These are phyloP conservation scores for Steinernema hermaphroditum DNA, from an alignment of 2,888 invertebrate genomes.

Conservation along the genomic window DNA sequence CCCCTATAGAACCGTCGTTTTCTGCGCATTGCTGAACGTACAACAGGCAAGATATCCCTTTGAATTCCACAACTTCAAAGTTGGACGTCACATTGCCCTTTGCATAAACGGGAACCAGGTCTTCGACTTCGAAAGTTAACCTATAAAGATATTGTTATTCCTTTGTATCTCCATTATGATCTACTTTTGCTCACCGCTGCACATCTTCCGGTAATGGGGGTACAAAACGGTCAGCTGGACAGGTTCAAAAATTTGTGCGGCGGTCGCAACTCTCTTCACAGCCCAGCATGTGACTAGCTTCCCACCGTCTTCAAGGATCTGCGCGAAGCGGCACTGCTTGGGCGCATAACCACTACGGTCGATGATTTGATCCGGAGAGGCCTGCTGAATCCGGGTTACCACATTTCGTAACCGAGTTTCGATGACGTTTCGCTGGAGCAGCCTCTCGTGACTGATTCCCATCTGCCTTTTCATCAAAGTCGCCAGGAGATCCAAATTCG, in stretches of 20 bases:
- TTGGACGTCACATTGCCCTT: not conserved
- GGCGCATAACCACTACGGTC: constrained; percentile 34
- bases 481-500: not conserved
- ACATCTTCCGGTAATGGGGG: not conserved
- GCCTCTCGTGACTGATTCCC: not conserved
- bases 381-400: not conserved
- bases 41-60: not conserved
- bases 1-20: not conserved
- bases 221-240: not conserved
- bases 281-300: constrained; percentile 49
- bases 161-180: not conserved
- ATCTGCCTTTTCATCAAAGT: not conserved
- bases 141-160: not conserved
- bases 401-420: not conserved
- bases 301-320: constrained; percentile 47
- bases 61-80: not conserved
- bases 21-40: not conserved
- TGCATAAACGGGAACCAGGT: not conserved
- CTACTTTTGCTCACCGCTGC: not conserved
- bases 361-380: not conserved
- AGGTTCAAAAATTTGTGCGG: not conserved
- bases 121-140: not conserved
- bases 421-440: not conserved
- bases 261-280: not conserved
- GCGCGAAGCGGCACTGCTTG: constrained; percentile 49